These are phyloP conservation scores for Cyclophora albipunctata DNA, from an alignment of 2,888 invertebrate species.

Conservation along the genomic window DNA sequence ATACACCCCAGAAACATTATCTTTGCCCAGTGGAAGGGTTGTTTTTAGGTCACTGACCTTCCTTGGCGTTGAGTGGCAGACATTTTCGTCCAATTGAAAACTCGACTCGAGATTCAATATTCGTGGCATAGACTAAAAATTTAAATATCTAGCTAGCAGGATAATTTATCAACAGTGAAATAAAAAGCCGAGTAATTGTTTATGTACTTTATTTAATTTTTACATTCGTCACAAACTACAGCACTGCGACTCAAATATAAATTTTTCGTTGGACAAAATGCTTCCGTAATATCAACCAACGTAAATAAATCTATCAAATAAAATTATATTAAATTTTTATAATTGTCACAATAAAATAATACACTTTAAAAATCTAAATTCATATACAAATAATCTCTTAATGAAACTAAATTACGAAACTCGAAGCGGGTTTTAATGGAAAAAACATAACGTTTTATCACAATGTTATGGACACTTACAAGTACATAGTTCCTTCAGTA, in stretches of 20 bases:
- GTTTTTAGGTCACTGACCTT: no score
- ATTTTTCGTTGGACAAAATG: slow-evolving; percentile 66
- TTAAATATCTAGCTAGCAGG: no score
- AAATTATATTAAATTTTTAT: slow-evolving; percentile 38
- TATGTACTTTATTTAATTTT: slow-evolving; percentile 67
- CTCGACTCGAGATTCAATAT: no score
- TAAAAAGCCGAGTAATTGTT: slow-evolving; percentile 34
- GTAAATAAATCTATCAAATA: slow-evolving; percentile 52
- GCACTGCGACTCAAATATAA: slow-evolving; percentile 67
- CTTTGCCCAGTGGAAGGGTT: no score
- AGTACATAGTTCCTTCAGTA: slow-evolving; percentile 38
- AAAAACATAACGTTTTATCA: slow-evolving; percentile 71
- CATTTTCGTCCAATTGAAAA: no score
- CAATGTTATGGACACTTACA: slow-evolving; percentile 66
- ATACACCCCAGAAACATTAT: no score
- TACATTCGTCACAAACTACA: slow-evolving; percentile 70
- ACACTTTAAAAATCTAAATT: slow-evolving; percentile 61
- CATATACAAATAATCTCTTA: slow-evolving; percentile 73
- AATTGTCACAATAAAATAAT: slow-evolving; percentile 63
- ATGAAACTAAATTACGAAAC: slow-evolving; percentile 61
- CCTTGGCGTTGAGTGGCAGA: no score
- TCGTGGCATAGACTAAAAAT: no score
- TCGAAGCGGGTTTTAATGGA: slow-evolving; percentile 63
- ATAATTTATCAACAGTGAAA: slow-evolving; percentile 9
- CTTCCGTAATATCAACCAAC: slow-evolving; percentile 51